Base-by-base conservation (phyloP, 2,888 invertebrate genomes). In the Stenurella melanura region DNA sequence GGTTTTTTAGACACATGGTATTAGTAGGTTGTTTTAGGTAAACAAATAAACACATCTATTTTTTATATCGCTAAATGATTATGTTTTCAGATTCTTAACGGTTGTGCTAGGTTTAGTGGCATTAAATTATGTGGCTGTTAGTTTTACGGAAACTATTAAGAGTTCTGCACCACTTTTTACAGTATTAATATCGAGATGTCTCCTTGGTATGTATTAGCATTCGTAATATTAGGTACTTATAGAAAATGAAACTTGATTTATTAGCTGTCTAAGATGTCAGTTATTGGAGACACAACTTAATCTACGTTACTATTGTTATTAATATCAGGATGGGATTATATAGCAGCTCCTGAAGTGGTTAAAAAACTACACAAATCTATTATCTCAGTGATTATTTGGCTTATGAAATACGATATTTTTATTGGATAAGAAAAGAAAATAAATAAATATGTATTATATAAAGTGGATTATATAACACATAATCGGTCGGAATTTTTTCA, bases 111-210 rank as follows among this genome's bases (percentile, higher is more conserved):
- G 95, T 73, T 89, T 95, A 83, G 91, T 95, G 71, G 94, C 95
- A 10, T 90, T 95, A 73, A 94, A 95, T 90, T 95, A 93, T 89
- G 94, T 95, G 75, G 94, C 95, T 77, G 95, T 95, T 74, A 95
- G 95, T 88, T 95, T 95, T 88, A 95, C 95, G 63, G 95, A 95
- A 89, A 95, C 95, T 15, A 94, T 95, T 64, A 95, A 95, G 88
- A 95, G 95, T 89, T 95, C 95, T 42, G 95, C 95, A 18, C 95
- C 95, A 56, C 90, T 95, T 71, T 95, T 95, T 88, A 95, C 95
- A 57, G 95, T 95, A 75, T 88, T 95, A 78, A 94, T 95, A 84
- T 94, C 95, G 68, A 91, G 93, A 88, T 90, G 91, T 87, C 89
- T 93, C 83, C 89, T 93, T 87, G 93, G 93, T 92, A 89, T 89